Conservation (phyloP, 2,113 vertebrate genomes). For the Odocoileus hemionus region DNA sequence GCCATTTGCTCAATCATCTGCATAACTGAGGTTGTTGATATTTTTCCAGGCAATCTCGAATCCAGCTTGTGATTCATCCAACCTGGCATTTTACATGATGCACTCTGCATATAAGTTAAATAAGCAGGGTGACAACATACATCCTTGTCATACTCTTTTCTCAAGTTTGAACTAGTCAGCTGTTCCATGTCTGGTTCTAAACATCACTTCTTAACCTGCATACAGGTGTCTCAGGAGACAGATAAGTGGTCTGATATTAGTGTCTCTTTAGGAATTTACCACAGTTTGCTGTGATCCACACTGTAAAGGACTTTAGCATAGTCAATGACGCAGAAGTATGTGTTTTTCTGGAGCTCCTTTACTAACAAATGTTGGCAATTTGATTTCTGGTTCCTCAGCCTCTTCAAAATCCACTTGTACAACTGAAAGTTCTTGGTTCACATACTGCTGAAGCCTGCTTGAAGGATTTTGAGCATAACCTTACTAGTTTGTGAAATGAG, state of each 20-base stretch:
- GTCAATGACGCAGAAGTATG: accelerated
- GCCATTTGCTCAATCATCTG: not conserved
- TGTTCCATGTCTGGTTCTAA: not conserved
- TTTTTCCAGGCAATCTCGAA: not conserved
- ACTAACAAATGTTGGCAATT: not conserved
- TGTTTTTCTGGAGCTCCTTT: not conserved
- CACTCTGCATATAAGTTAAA: not conserved
- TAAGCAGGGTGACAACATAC: not conserved
- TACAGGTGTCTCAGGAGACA: not conserved
- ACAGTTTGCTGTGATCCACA: not conserved
- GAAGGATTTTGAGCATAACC: not conserved
- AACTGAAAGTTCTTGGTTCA: not conserved
- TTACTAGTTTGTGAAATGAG: not conserved
- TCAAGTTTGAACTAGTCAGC: not conserved
- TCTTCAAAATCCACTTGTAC: not conserved
- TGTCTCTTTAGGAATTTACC: not conserved
- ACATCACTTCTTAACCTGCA: not conserved
- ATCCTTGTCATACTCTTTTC: not conserved
- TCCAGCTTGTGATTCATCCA: not conserved
- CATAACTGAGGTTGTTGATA: not conserved
- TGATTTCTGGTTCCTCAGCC: not conserved
- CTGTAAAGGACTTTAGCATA: not conserved
- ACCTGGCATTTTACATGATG: not conserved
- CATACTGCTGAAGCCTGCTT: not conserved
- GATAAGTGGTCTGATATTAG: not conserved